Evolutionary conservation across 35 echinoderm and acorn worm species (phyloP), one percentile per base, ranked within the genome.

Genomic region (Ophioderma brevispina): DNA sequence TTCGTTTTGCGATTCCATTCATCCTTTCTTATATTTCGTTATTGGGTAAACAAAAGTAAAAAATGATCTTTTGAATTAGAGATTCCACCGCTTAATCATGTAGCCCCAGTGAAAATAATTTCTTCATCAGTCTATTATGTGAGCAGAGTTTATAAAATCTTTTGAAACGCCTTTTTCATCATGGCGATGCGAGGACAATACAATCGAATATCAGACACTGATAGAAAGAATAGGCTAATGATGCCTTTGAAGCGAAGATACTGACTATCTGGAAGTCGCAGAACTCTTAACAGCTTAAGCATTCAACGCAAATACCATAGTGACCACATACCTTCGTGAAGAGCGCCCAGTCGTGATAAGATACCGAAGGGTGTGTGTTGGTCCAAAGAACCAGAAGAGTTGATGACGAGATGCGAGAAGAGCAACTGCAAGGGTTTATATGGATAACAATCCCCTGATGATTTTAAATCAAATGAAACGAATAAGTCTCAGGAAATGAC

Each of bases 251-350:
- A 41, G 32, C 33, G 40, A 79, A 38, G 55, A 37, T 35, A 46
- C 41, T n/a, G n/a, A n/a, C n/a, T 87, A 87, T 79, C 76, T 79
- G 32, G 76, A 88, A 38, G 25, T 88, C 17, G 86, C 75, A 3
- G 76, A 88, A 79, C 75, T 11, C 36, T 88, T 25, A 78, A 42
- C 21, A 90, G n/a, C n/a, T 90, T 32, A 90, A 90, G 19, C 46
- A 36, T 17, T 25, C 88, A 28, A 90, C 52, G 21, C 78, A 78
- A 33, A 81, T 35, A 81, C 88, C 28, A 90, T 90, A 38, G 56
- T 90, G 2, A 55, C 55, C 0, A 90, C 40, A 21, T 90, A 82
- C 55, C 35, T 82, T 55, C 21, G 42, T 4, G 63, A 80, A 35
- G 89, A 59, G 21, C 19, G 89, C 23, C n/a, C n/a, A n/a, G n/a